Base-by-base conservation (phyloP, 2,113 vertebrate species). In the Apodemus speciosus region DNA sequence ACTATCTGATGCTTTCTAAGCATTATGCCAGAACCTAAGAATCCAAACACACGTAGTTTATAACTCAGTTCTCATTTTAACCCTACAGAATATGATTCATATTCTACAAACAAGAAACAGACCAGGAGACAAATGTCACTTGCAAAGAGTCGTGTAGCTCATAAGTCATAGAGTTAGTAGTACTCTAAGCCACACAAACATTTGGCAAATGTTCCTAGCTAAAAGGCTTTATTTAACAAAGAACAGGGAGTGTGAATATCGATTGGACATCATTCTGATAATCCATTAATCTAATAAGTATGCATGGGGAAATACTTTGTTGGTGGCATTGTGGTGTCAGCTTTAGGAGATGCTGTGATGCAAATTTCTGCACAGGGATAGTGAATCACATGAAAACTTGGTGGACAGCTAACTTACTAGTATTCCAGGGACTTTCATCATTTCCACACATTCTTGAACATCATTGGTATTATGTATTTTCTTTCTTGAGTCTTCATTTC, bases 401-500 rank as follows among this genome's bases (percentile, higher is more conserved):
- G 76, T 51, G 75, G 60, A 40, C 23, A 91, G 80, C 43, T 88
- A 91, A 85, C 77, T 60, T 80, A 60, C 40, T 73, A 85, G 46
- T 38, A 3, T 91, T 88, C 79, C 68, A 66, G 2, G 40, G 43
- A 81, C 18, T 86, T 93, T 89, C 80, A 80, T 73, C 58, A 27
- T 72, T 88, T 87, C 43, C 27, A 7, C 16, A 25, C 10, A 23
- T 85, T 72, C 62, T 27, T 46, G 20, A 73, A 27, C 27, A 86
- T 95, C 40, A 69, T 3, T 46, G 10, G 23, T 53, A 38, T 88
- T 84, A 15, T 60, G 79, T 51, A 15, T 85, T 43, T 38, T 40
- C 56, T 84, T 91, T 89, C 73, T 49, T 89, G 72, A 85, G 27
- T 0, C 32, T 95, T 91, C 8, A 64, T 92, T 90, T 92, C 38